phyloP scores from a whole-genome alignment of 2,113 vertebrate species.

The Athene cunicularia region DNA sequence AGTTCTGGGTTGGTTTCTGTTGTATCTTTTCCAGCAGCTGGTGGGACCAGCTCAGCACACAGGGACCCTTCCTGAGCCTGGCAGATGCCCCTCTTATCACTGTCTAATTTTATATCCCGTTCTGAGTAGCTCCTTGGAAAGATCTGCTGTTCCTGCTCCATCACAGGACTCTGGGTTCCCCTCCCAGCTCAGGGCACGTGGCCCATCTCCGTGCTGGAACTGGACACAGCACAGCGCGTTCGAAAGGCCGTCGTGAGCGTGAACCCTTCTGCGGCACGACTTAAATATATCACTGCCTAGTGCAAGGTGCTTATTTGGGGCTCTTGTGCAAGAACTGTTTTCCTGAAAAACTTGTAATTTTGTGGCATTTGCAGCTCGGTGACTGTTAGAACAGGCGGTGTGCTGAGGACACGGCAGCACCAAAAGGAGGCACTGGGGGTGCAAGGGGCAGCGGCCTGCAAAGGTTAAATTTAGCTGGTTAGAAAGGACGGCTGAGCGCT shows the following conservation, averaged over 20 bases:
- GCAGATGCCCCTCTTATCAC: not conserved
- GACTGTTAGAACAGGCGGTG: not conserved
- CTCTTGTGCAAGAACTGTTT: not conserved
- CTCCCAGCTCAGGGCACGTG: not conserved
- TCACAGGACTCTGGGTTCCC: not conserved
- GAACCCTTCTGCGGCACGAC: not conserved
- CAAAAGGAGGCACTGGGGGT: rapidly evolving
- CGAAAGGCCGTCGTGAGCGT: not conserved
- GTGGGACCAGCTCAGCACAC: not conserved
- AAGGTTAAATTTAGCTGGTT: not conserved
- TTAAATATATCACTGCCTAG: not conserved
- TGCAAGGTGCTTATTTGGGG: constrained; percentile 30
- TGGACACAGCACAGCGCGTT: rapidly evolving
- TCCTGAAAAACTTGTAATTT: constrained; percentile 7
- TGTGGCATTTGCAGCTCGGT: not conserved
- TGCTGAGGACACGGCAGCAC: not conserved
- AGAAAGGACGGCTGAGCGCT: not conserved
- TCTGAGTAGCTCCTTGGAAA: not conserved
- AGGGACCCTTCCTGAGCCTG: not conserved
- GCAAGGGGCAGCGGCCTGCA: not conserved
- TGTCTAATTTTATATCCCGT: not conserved
- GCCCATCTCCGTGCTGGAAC: not conserved
- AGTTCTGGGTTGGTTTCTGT: not conserved
- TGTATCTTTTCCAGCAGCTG: not conserved
- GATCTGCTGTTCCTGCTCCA: not conserved